Evolutionary conservation across 2,113 vertebrate species (phyloP).

Genomic region (Phalacrocorax aristotelis): DNA sequence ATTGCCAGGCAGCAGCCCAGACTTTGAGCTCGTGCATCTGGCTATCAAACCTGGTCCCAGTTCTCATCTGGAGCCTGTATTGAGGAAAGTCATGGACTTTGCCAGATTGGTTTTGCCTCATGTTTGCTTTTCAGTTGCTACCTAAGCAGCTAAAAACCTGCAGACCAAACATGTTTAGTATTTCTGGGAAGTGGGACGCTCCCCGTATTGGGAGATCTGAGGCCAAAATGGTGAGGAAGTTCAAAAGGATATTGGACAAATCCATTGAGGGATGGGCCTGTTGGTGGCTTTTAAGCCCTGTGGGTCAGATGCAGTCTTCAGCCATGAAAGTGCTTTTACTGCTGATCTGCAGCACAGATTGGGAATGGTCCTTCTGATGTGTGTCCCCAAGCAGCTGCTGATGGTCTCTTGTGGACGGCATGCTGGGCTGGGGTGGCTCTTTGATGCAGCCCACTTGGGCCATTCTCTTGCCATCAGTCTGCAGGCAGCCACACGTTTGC

Average conservation of each 20-base stretch:
- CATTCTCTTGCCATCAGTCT: not conserved
- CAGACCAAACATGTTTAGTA: not conserved
- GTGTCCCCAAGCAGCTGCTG: not conserved
- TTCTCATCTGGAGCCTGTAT: slow-evolving; percentile 42
- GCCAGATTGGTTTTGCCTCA: slow-evolving; percentile 2
- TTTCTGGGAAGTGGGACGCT: not conserved
- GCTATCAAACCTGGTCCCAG: slow-evolving; percentile 28
- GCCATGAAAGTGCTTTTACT: not conserved
- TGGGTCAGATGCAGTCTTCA: not conserved
- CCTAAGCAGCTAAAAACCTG: slow-evolving; percentile 34
- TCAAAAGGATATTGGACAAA: not conserved
- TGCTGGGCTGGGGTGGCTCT: not conserved
- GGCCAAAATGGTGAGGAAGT: not conserved
- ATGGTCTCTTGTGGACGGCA: not conserved
- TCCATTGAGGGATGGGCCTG: not conserved
- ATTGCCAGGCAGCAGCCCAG: slow-evolving; percentile 20
- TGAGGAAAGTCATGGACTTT: slow-evolving; percentile 20
- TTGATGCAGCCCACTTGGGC: not conserved
- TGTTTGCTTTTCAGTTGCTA: slow-evolving; percentile 47
- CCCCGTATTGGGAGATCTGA: not conserved
- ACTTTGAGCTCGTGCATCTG: slow-evolving; percentile 33
- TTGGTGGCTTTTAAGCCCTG: not conserved
- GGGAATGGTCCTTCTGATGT: not conserved
- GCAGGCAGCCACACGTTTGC: not conserved
- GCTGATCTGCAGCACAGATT: not conserved